These are phyloP conservation scores for Lamellibrachia luymesi DNA, from an alignment of 1,140 invertebrate genomes.

Conservation along the genomic window DNA sequence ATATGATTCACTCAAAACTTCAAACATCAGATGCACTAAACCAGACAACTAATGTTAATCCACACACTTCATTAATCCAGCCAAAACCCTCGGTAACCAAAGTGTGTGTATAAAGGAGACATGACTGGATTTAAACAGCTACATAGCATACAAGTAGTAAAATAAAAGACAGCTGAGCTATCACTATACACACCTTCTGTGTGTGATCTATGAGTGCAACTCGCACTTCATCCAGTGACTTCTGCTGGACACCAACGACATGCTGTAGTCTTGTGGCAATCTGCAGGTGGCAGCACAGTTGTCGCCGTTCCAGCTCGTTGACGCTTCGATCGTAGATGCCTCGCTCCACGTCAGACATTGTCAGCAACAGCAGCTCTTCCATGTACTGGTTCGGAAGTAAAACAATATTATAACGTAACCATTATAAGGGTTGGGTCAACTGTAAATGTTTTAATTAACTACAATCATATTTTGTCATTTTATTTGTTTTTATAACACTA, in stretches of 20 bases:
- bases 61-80: no score
- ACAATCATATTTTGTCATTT: no score
- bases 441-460: no score
- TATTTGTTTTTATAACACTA: background rate
- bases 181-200: background rate
- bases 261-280: conserved; percentile 12
- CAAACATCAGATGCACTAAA: no score
- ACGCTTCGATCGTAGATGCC: conserved; percentile 8
- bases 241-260: conserved; percentile 9
- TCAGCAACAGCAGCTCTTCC: conserved; percentile 16
- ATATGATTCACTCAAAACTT: no score
- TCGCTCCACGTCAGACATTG: conserved; percentile 15
- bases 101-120: no score
- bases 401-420: background rate
- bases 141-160: background rate
- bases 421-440: background rate
- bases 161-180: background rate
- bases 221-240: conserved; percentile 15
- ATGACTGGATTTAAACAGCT: background rate
- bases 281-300: conserved; percentile 21
- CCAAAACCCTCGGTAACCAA: no score
- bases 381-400: background rate
- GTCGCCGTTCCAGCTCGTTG: conserved; percentile 11
- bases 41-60: no score
- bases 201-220: conserved; percentile 11